Base-by-base conservation (phyloP, 2,888 invertebrate species). In the Chrysopilus asiliformis region DNA sequence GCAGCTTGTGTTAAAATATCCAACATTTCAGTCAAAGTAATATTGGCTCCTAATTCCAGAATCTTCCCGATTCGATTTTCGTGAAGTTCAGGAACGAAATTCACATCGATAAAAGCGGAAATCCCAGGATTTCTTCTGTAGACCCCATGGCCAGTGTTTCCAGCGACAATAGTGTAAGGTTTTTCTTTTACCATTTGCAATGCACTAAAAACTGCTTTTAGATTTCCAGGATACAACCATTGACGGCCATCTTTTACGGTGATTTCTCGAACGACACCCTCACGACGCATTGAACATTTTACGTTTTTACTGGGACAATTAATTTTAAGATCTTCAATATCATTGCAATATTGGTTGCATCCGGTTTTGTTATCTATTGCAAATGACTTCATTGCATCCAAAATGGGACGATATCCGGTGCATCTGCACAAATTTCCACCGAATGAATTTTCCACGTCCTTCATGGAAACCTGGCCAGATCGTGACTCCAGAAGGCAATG, bases 371-470 rank as follows among this genome's bases (percentile, higher is more conserved):
- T 60, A 45, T 75, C 72, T 3, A 49, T 58, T 0, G 76, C 73
- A 43, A 77, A 71, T 2, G 74, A 70, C 56, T 80, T 80, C 51
- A 80, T 78, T 2, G 79, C 72, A 48, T 80, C 79, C 20, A 77
- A 64, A 45, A 81, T 81, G 1, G 79, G 68, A 24, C 79, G 64
- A 51, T 79, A 80, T 1, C 80, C 80, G 1, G 80, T 81, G 48
- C 81, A 81, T 34, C 81, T 65, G 47, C 81, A 80, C 26, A 80
- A 71, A 43, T 79, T 78, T 26, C 77, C 65, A 13, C 78, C 79
- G 49, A 79, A 77, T 0, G 74, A 71, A 47, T 77, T 74, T 52
- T 79, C 79, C 3, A 79, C 64, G 47, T 76, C 71, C 46, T 67
- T 58, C 58, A 68, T 66, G 0, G 68, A 68, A 14, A 72, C 44